Conservation (phyloP, 2,113 vertebrate species). For the Marmota flaviventris region DNA sequence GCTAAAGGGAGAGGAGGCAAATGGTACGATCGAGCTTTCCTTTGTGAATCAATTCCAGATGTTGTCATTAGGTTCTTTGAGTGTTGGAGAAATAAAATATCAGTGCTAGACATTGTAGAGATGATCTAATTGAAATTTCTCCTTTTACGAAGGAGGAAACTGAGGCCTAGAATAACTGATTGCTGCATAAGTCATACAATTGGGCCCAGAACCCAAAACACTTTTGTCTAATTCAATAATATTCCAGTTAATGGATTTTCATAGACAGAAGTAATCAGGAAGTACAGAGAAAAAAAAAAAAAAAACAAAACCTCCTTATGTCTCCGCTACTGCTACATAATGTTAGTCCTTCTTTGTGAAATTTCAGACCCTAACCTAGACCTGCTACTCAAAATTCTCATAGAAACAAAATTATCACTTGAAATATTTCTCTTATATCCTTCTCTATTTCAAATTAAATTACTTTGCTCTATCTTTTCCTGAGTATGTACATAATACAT, state of each 20-base stretch:
- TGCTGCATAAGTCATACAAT: not conserved
- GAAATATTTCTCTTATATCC: not conserved
- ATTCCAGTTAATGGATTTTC: not conserved
- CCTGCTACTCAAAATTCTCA: not conserved
- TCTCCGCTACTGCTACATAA: not conserved
- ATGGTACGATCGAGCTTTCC: conserved; percentile 36
- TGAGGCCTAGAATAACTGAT: not conserved
- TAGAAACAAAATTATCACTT: conserved; percentile 35
- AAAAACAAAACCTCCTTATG: not conserved
- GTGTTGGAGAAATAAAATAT: conserved; percentile 26
- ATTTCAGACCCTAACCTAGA: not conserved
- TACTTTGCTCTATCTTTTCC: not conserved
- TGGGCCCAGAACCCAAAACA: conserved; percentile 10
- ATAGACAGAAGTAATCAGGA: not conserved
- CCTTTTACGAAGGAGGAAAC: conserved; percentile 23
- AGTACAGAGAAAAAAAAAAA: not conserved
- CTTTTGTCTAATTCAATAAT: not conserved
- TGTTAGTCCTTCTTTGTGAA: not conserved
- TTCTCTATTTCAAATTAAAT: conserved; percentile 20
- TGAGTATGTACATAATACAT: not conserved
- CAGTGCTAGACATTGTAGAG: conserved; percentile 7
- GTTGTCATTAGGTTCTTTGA: conserved; percentile 56
- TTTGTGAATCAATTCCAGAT: conserved; percentile 79
- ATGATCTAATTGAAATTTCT: conserved; percentile 27
- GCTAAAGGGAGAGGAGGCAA: conserved; percentile 44